A percentile compares a stretch with the other conserved stretches of the same genome.
These are phyloP conservation scores for Otolemur garnettii DNA, from an alignment of 2,113 vertebrate genomes.

Conservation along the genomic window DNA sequence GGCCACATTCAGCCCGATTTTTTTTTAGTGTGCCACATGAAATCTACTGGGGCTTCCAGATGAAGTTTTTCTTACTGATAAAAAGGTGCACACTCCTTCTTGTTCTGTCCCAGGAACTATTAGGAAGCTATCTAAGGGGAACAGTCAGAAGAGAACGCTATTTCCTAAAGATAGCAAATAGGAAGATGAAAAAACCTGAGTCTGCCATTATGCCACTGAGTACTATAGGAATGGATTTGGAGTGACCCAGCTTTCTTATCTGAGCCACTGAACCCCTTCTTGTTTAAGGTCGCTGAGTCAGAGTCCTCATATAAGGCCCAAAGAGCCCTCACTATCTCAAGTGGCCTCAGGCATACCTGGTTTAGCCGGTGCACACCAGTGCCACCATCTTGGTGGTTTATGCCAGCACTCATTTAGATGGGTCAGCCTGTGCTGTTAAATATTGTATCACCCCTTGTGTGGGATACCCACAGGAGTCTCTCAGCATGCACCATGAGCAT, in stretches of 20 bases:
- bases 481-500: neutral
- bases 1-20: neutral
- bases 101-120: neutral
- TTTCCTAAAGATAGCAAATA: neutral
- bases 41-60: neutral
- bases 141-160: neutral
- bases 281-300: neutral
- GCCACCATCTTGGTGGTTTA: neutral
- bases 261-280: conserved; percentile 3
- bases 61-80: conserved; percentile 10
- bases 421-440: neutral
- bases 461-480: neutral
- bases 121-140: neutral
- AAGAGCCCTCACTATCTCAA: neutral
- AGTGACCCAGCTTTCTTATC: neutral
- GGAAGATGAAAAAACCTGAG: neutral
- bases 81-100: neutral
- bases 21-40: neutral
- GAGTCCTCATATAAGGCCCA: neutral
- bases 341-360: neutral
- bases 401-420: neutral
- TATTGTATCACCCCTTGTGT: neutral
- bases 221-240: neutral
- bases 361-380: neutral
- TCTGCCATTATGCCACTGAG: neutral